Percentiles rank a stretch among this genome's conserved stretches.
Conservation (phyloP, 1,140 invertebrate genomes). For the Drosophila tsacasi region DNA sequence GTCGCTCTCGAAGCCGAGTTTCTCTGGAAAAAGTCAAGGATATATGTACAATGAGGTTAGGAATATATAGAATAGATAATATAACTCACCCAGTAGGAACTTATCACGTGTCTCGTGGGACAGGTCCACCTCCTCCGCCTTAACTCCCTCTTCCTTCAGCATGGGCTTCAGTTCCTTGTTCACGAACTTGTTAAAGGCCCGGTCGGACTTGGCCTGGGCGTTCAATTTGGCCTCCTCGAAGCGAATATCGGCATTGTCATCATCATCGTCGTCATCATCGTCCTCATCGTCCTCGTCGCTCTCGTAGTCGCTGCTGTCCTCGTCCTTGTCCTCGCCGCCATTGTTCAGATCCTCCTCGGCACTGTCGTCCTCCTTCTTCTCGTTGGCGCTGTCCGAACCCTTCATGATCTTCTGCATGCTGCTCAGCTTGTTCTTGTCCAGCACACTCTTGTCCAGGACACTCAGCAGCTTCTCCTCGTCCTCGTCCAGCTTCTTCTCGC, state of each 20-base stretch:
- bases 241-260: conserved; percentile 65
- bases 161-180: conserved; percentile 50
- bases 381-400: conserved; percentile 75
- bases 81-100: conserved; percentile 69
- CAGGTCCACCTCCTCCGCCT: conserved; percentile 79
- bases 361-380: conserved; percentile 84
- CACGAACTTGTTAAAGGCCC: conserved; percentile 26
- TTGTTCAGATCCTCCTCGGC: conserved; percentile 77
- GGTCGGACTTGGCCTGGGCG: conserved; percentile 22
- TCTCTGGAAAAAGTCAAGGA: conserved; percentile 41
- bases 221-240: conserved; percentile 79
- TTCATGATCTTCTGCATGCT: conserved; percentile 86
- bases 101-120: conserved; percentile 83
- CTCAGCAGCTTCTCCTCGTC: conserved; percentile 79
- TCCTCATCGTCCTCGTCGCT: conserved; percentile 67
- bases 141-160: conserved; percentile 62
- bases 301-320: conserved; percentile 54
- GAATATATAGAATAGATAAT: not conserved
- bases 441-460: conserved; percentile 73
- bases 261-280: conserved; percentile 53
- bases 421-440: conserved; percentile 66
- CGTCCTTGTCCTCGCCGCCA: conserved; percentile 84
- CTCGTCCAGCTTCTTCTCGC: conserved; percentile 85
- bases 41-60: too few relatives aligned
- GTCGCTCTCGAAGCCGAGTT: conserved; percentile 62